Base-by-base conservation (phyloP, 92 coral and sea anemone species). In the Phenganax stokvisi region DNA sequence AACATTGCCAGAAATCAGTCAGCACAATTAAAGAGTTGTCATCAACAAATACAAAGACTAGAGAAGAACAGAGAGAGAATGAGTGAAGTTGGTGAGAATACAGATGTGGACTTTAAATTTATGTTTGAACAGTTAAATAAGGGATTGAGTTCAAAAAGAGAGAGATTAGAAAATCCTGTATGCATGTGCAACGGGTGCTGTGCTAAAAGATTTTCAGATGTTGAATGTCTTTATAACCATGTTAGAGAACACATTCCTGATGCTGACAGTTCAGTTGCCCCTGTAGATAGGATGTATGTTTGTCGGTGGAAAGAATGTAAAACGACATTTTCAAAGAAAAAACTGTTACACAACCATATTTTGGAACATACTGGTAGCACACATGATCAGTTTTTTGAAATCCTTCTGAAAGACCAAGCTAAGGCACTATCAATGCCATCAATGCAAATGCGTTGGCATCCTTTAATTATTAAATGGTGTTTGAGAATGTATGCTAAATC, bases 381-480 rank as follows among this genome's bases (percentile, higher is more conserved):
- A 54, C 79, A 9, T 74, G 79, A 74, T 12, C 60, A 74, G 25
- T 64, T 74, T 74, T 74, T 74, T 44, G n/a, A 74, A 74, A 11
- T 74, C 31, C 47, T 52, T 6, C 15, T 74, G 62, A 74, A 74
- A 74, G 79, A 74, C 62, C 30, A 74, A 52, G 84, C 76, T 20
- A 80, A 67, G 68, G 60, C 84, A 51, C 75, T 80, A 1, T 20
- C 84, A 80, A 80, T 55, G 63, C 84, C 75, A 68, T 80, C 84
- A 66, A 80, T 53, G 84, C 84, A 80, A 80, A 80, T 80, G 84
- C 60, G 84, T 6, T 67, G 77, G 76, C 76, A 80, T 69, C 76
- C 76, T 4, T 37, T 37, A 37, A 37, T 37, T 37, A 37, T 37
- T 3, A 71, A 75, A 58, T 84, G 86, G 82, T 64, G 76, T 30